Percentiles rank a stretch among this genome's conserved stretches.
Evolutionary conservation across 2,113 vertebrate genomes (phyloP).

Genomic region (Oreochromis aureus): DNA sequence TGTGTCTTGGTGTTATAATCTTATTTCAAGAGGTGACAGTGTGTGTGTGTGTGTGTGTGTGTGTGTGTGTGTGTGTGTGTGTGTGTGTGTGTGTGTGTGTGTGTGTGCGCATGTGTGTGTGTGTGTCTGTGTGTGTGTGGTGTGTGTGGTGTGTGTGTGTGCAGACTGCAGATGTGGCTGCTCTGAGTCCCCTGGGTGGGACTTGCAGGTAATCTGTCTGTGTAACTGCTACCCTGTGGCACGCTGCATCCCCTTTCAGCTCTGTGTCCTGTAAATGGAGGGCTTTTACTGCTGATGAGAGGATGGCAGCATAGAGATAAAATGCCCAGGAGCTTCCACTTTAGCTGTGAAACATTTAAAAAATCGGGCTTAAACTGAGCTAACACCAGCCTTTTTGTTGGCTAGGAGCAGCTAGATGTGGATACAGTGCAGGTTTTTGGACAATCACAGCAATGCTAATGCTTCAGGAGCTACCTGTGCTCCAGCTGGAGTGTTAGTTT

Average conservation of each 20-base stretch:
- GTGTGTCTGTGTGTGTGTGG: too few species aligned
- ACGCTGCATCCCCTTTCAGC: conserved; percentile 13
- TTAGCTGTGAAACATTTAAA: conserved; percentile 1
- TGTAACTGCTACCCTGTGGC: conserved; percentile 30
- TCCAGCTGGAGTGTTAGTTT: background rate
- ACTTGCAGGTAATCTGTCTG: conserved; percentile 52
- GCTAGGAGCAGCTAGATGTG: background rate
- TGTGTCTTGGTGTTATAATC: background rate
- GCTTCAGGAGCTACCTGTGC: background rate
- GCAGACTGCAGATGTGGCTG: conserved; percentile 28
- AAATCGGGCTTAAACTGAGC: conserved; percentile 2
- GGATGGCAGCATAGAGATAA: conserved; percentile 22
- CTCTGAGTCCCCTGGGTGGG: conserved; percentile 15
- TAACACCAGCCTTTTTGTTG: background rate
- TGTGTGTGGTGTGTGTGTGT: fast-evolving
- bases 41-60: background rate
- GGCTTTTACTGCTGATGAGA: conserved; percentile 45
- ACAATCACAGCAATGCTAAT: background rate
- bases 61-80: background rate
- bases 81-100: too few species aligned
- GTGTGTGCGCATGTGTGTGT: background rate
- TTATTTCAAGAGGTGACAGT: background rate
- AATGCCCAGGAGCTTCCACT: conserved; percentile 24
- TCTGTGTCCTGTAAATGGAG: conserved; percentile 31
- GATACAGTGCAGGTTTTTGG: background rate